Conservation (phyloP, 37 sponge, comb jelly and placozoan species). For the Aplysina aerophoba region DNA sequence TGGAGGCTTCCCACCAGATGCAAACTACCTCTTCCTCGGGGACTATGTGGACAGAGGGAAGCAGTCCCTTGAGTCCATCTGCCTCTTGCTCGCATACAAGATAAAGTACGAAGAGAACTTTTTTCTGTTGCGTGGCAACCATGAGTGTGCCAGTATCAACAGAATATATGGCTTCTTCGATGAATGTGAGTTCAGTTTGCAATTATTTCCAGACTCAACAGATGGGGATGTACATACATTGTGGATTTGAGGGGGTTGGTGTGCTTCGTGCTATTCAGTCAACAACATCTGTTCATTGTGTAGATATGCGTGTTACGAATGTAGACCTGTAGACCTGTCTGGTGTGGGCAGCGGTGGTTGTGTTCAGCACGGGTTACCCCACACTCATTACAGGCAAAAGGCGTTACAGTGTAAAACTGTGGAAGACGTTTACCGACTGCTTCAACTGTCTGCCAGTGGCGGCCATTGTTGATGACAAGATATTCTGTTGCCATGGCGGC, state of each 20-base stretch:
- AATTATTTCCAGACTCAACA: too few species aligned
- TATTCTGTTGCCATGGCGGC: conserved; percentile 99
- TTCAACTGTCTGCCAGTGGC: conserved; percentile 99
- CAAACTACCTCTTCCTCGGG: conserved; percentile 98
- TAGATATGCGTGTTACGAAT: too few species aligned
- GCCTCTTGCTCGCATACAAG: conserved; percentile 97
- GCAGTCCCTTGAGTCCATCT: conserved; percentile 97
- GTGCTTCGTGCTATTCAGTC: too few species aligned
- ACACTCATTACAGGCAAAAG: conserved; percentile 75
- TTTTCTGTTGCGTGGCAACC: conserved; percentile 98
- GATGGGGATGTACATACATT: too few species aligned
- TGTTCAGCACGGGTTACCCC: too few species aligned
- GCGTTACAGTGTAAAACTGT: conserved; percentile 91
- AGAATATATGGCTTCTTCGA: conserved; percentile 99
- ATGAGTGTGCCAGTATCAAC: conserved; percentile 99
- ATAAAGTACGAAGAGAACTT: conserved; percentile 99
- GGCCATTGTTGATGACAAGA: conserved; percentile 98
- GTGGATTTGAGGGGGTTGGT: too few species aligned
- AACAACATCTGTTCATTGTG: too few species aligned
- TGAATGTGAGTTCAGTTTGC: conserved; percentile 84
- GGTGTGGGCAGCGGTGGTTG: too few species aligned
- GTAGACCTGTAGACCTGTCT: too few species aligned
- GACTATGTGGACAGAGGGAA: conserved; percentile 99
- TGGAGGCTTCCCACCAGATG: conserved; percentile 95
- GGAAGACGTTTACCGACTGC: conserved; percentile 99